Evolutionary conservation across 2,113 vertebrate genomes (phyloP).

Genomic region (Pseudopipra pipra): DNA sequence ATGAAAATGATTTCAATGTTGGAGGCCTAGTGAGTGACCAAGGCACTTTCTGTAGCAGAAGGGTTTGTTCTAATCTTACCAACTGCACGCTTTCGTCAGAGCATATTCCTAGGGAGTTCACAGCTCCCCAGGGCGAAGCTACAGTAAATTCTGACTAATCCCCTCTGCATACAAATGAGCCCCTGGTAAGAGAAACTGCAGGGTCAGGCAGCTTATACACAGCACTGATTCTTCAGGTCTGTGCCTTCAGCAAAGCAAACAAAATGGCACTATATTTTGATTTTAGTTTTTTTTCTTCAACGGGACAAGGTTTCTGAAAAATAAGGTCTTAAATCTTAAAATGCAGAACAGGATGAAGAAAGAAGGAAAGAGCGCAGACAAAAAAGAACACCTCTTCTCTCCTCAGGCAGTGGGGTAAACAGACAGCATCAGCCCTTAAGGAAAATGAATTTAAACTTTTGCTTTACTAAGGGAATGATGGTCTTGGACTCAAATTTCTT

Average conservation of each 20-base stretch:
- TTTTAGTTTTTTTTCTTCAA: not conserved
- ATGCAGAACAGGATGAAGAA: not conserved
- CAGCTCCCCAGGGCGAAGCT: constrained; percentile 85
- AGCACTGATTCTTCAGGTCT: constrained; percentile 65
- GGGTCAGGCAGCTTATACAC: constrained; percentile 70
- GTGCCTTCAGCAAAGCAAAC: constrained; percentile 71
- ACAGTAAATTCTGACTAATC: constrained; percentile 93
- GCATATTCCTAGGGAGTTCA: constrained; percentile 83
- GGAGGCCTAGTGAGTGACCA: constrained; percentile 80
- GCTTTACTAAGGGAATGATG: not conserved
- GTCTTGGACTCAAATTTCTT: not conserved
- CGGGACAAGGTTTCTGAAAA: constrained; percentile 2
- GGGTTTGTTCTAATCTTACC: constrained; percentile 85
- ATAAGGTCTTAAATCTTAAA: not conserved
- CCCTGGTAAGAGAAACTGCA: constrained; percentile 77
- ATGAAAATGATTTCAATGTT: constrained; percentile 81
- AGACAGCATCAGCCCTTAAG: not conserved
- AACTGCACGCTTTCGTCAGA: constrained; percentile 81
- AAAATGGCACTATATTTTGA: constrained; percentile 41
- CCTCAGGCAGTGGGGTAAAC: not conserved
- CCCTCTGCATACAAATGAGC: constrained; percentile 92
- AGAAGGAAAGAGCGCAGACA: not conserved
- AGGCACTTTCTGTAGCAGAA: constrained; percentile 76
- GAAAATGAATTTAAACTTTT: not conserved
- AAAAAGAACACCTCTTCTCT: not conserved